phyloP scores from a whole-genome alignment of 2,113 vertebrate genomes.

The Garra rufa region DNA sequence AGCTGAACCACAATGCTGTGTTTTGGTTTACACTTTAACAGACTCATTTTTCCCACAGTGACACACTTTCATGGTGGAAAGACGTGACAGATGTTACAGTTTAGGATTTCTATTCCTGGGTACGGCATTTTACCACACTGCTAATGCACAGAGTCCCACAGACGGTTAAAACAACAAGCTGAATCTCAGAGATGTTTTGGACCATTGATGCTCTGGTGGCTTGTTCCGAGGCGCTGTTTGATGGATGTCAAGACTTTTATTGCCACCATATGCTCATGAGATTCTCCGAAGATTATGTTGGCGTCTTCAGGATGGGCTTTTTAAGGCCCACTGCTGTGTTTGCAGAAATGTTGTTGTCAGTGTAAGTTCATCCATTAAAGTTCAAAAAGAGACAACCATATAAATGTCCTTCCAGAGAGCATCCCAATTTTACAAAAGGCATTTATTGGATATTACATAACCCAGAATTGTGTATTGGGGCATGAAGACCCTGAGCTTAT shows the following conservation, averaged over 20 bases:
- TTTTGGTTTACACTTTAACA: slow-evolving; percentile 10
- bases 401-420: background rate
- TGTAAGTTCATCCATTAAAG: slow-evolving; percentile 7
- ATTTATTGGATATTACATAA: background rate
- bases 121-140: background rate
- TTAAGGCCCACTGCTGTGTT: slow-evolving; percentile 49
- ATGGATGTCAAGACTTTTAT: slow-evolving; percentile 52
- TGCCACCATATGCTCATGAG: slow-evolving; percentile 51
- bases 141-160: background rate
- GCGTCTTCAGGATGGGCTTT: slow-evolving; percentile 13
- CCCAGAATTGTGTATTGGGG: background rate
- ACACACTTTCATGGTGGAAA: background rate
- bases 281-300: slow-evolving; percentile 24
- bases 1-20: slow-evolving; percentile 1
- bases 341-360: slow-evolving; percentile 39
- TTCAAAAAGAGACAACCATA: background rate
- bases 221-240: slow-evolving; percentile 42
- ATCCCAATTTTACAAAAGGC: background rate
- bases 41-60: background rate
- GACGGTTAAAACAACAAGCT: slow-evolving; percentile 1
- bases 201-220: slow-evolving; percentile 34
- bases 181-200: slow-evolving; percentile 24
- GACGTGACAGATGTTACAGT: slow-evolving; percentile 5
- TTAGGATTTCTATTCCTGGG: slow-evolving; percentile 14
- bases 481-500: background rate